These are phyloP conservation scores for Magallana gigas DNA, from an alignment of 1,140 invertebrate species.

Conservation along the genomic window DNA sequence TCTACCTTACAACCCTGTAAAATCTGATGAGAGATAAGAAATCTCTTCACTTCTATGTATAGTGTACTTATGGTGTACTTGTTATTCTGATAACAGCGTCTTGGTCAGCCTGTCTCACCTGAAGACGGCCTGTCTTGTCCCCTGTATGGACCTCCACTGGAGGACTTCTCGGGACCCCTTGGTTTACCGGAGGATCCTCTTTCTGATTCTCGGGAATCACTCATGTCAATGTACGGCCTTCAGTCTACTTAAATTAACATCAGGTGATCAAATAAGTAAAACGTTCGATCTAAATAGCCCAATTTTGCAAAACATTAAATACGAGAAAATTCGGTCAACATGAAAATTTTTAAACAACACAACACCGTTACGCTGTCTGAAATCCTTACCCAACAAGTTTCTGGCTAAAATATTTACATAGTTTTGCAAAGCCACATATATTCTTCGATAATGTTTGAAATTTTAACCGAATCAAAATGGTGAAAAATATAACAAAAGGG, in stretches of 20 bases:
- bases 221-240: background rate
- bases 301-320: no score
- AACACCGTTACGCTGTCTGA: background rate
- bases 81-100: no score
- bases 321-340: slow-evolving; percentile 23
- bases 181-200: background rate
- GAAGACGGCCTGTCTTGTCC: background rate
- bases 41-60: no score
- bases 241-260: no score
- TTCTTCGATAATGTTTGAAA: no score
- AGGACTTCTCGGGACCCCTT: background rate
- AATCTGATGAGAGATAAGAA: no score
- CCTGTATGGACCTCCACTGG: background rate
- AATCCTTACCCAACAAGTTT: background rate
- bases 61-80: no score
- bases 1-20: no score
- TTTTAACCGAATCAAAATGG: background rate
- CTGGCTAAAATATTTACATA: background rate
- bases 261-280: no score
- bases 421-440: background rate
- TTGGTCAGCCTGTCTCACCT: background rate
- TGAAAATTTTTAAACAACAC: background rate
- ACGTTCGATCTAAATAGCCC: no score
- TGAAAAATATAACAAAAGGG: background rate
- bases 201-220: slow-evolving; percentile 6